Evolutionary conservation across 2,888 invertebrate genomes (phyloP).

Genomic region (Polietes domitor): DNA sequence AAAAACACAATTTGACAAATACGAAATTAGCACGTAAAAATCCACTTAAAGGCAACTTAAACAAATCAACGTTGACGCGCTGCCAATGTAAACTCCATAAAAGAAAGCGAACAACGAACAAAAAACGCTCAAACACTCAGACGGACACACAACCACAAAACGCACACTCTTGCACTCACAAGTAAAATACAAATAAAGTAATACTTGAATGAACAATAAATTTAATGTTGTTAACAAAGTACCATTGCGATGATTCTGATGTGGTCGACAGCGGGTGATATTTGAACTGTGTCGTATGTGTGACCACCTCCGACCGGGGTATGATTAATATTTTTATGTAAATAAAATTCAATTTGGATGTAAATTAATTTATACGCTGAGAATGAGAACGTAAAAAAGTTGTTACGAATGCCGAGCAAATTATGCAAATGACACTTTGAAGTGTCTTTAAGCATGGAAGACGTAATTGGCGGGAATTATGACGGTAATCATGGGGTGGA

Average conservation of each 20-base stretch:
- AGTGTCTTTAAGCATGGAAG: slow-evolving; percentile 11
- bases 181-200: not conserved
- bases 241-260: not conserved
- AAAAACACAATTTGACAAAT: slow-evolving; percentile 40
- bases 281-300: not conserved
- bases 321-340: slow-evolving; percentile 29
- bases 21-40: slow-evolving; percentile 27
- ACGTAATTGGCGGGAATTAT: not conserved
- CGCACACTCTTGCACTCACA: not conserved
- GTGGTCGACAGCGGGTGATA: slow-evolving; percentile 11
- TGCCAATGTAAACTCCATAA: not conserved
- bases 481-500: too few relatives aligned
- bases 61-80: slow-evolving; percentile 8
- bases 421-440: slow-evolving; percentile 7
- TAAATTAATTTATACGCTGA: slow-evolving; percentile 21
- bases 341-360: slow-evolving; percentile 23
- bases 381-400: not conserved
- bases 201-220: slow-evolving; percentile 16
- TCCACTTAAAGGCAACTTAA: slow-evolving; percentile 3
- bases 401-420: not conserved
- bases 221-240: slow-evolving; percentile 20
- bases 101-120: not conserved
- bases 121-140: not conserved
- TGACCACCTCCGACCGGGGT: not conserved
- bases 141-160: not conserved